Base-by-base conservation (phyloP, 1,140 invertebrate genomes). In the Nautilus pompilius region DNA sequence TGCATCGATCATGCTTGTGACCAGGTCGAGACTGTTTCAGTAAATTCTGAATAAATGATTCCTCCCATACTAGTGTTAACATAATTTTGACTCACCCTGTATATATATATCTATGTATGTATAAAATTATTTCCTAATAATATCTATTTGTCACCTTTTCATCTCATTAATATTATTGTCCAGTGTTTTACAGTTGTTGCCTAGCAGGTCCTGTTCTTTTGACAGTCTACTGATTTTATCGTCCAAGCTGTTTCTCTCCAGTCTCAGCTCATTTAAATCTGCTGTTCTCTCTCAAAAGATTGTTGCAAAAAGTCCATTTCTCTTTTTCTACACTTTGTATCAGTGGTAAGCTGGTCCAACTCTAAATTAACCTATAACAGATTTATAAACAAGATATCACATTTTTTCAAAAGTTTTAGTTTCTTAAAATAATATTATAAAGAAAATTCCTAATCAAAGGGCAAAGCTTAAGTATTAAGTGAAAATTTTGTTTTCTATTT, bases 91-190 rank as follows among this genome's bases (percentile, higher is more conserved):
- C n/a, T n/a, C n/a, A n/a, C n/a, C n/a, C n/a, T n/a, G n/a, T n/a
- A n/a, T n/a, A n/a, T n/a, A n/a, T n/a, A n/a, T n/a, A n/a, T n/a
- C n/a, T n/a, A n/a, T n/a, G n/a, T n/a, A n/a, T n/a, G n/a, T n/a
- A n/a, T n/a, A n/a, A n/a, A n/a, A n/a, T n/a, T n/a, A n/a, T n/a
- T n/a, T n/a, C n/a, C n/a, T n/a, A n/a, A n/a, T n/a, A 15, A 41
- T 41, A 41, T 15, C 36, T 15, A 41, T 15, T 41, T 15, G 62
- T 61, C 29, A 80, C 78, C 74, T 71, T 62, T 75, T 77, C 72
- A 78, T 73, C 26, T 66, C 68, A 53, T 73, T 74, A 3, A 76
- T 62, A 68, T 78, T 78, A 54, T 74, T 73, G 55, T 80, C 78
- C 24, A 77, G 46, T 24, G 60, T 69, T 54, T 74, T 76, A 53